Conservation (phyloP, 2,797 vertebrate genomes). For the Clarias platycephalus region DNA sequence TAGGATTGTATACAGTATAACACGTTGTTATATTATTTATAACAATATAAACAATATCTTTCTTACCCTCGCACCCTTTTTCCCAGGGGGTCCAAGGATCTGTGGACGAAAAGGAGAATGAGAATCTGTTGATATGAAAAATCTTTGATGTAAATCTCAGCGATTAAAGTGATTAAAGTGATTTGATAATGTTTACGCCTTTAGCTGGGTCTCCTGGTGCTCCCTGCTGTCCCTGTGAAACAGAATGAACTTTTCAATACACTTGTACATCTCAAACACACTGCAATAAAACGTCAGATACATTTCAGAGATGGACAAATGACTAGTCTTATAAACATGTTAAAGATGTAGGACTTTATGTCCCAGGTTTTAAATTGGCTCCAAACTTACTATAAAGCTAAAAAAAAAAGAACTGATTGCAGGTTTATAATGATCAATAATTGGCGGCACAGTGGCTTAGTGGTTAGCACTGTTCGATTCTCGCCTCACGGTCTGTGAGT, state of each 20-base stretch:
- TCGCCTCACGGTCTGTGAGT: too few relatives aligned
- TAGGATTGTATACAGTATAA: neutral
- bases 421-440: too few relatives aligned
- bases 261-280: too few relatives aligned
- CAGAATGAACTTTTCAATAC: neutral
- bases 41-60: neutral
- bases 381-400: neutral
- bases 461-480: too few relatives aligned
- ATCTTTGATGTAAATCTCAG: neutral
- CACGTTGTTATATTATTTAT: neutral
- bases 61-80: conserved; percentile 84
- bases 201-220: conserved; percentile 81
- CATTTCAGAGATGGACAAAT: neutral
- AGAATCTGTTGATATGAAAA: conserved; percentile 12
- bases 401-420: neutral
- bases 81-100: conserved; percentile 84
- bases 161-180: neutral
- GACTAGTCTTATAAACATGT: neutral
- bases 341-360: neutral
- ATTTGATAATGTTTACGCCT: conserved; percentile 73
- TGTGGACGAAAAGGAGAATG: conserved; percentile 56
- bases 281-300: neutral
- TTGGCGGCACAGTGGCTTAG: too few relatives aligned
- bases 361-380: neutral
- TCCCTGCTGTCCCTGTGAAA: conserved; percentile 74